Conservation (phyloP, 2,113 vertebrate species). For the Zosterops borbonicus region DNA sequence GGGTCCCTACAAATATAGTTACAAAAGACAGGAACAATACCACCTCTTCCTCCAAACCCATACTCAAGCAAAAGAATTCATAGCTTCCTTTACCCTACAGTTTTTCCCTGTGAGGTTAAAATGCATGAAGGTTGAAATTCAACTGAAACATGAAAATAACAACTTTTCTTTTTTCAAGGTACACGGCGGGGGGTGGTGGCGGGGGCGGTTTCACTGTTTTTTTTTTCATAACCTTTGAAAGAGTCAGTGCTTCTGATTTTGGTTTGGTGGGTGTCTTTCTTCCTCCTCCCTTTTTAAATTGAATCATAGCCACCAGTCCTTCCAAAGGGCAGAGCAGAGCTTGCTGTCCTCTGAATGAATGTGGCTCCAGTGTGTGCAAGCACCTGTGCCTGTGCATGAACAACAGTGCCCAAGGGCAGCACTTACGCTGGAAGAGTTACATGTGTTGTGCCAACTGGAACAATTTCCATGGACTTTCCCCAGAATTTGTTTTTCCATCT, state of each 20-base stretch:
- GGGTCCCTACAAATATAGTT: background rate
- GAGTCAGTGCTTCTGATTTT: background rate
- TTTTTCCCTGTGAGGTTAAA: background rate
- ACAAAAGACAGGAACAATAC: background rate
- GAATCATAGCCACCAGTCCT: background rate
- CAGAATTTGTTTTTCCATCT: slow-evolving; percentile 99
- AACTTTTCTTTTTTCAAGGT: background rate
- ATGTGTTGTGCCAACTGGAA: slow-evolving; percentile 91
- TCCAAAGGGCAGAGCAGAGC: background rate
- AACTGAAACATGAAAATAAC: background rate
- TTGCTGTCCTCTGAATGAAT: background rate
- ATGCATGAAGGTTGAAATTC: background rate
- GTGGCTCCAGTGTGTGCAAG: background rate
- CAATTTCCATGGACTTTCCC: slow-evolving; percentile 99
- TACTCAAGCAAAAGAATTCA: background rate
- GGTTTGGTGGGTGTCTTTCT: background rate
- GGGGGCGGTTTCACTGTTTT: background rate
- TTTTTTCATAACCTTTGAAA: background rate
- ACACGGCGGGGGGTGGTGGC: background rate
- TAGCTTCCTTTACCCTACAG: background rate
- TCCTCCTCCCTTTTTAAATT: accelerated
- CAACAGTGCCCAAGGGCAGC: background rate
- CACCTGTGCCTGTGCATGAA: background rate
- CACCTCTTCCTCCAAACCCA: background rate
- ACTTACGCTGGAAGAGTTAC: slow-evolving; percentile 89